These are phyloP conservation scores for Linnaemya tessellans DNA, from an alignment of 2,888 invertebrate genomes.

Conservation along the genomic window DNA sequence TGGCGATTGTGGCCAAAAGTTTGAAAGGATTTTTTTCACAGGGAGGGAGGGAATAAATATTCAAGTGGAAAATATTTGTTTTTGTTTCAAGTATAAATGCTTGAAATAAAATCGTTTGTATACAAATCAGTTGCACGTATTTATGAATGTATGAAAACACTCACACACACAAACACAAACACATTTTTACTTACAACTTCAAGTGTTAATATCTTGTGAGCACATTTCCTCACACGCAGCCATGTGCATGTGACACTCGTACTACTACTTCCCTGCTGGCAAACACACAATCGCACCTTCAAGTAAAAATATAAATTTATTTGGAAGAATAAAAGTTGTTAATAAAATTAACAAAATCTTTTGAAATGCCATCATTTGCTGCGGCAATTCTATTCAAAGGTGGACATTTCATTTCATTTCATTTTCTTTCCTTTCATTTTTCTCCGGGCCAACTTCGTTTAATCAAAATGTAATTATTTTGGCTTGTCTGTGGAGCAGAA, in stretches of 20 bases:
- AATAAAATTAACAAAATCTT: constrained; percentile 25
- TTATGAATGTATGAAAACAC: background rate
- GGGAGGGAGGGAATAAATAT: background rate
- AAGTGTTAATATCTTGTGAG: constrained; percentile 8
- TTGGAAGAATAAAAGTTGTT: background rate
- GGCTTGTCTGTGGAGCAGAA: constrained; percentile 42
- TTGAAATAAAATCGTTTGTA: constrained; percentile 33
- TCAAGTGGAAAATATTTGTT: constrained; percentile 9
- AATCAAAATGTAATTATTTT: constrained; percentile 59
- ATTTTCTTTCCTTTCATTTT: background rate
- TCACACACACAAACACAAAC: background rate
- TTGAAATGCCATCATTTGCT: constrained; percentile 22
- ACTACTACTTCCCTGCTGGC: background rate
- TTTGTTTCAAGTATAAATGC: constrained; percentile 17
- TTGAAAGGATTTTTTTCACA: background rate
- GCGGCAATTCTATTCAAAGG: constrained; percentile 7
- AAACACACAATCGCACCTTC: background rate
- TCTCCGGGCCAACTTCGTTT: constrained; percentile 29
- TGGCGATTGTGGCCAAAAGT: constrained; percentile 23
- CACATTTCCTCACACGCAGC: background rate
- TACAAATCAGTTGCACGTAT: constrained; percentile 2
- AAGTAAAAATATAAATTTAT: background rate
- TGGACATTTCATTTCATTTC: background rate
- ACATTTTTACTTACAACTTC: constrained; percentile 5
- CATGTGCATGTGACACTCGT: background rate